Base-by-base conservation (phyloP, 1,140 invertebrate genomes). In the Listronotus oregonensis region DNA sequence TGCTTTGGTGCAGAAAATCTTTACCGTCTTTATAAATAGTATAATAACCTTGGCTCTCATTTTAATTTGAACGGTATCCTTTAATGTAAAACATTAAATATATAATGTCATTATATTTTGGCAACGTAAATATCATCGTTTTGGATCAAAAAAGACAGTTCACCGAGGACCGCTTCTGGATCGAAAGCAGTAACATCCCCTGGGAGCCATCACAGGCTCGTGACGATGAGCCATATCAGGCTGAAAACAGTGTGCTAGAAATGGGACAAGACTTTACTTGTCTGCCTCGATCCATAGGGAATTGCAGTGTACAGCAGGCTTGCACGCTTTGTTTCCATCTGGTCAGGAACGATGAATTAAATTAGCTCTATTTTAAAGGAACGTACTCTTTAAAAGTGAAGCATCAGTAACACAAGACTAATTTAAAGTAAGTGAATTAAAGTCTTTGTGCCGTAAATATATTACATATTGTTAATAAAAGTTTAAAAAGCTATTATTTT, bases 141-240 rank as follows among this genome's bases (percentile, higher is more conserved):
- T 12, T 8, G 34, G 11, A 37, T 37, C 34, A 37, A 37, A 9
- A 34, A 37, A 37, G 34, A 46, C 43, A 46, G 50, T 18, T 0
- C 31, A 37, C 50, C 21, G n/a, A 39, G 50, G 31, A n/a, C 31
- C 50, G 31, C 50, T 52, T 52, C 32, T 52, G 31, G 31, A 52
- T 52, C 14, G 50, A 52, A 52, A 34, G 50, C 46, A 21, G 15
- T 6, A 18, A 43, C 21, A 21, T 57, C 55, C 55, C 55, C 1
- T 14, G 55, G 55, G 55, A 57, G 15, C 14, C 55, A 57, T 57
- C 39, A 11, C 55, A 18, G 42, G 12, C 55, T 57, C 55, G 55
- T 57, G 55, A 57, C 55, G 55, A 57, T 57, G 55, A 57, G 55
- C 55, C 55, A 57, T 57, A 57, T 57, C 55, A 57, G 54, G 12